phyloP scores from a whole-genome alignment of 2,113 vertebrate species.

The Oryzias melastigma region DNA sequence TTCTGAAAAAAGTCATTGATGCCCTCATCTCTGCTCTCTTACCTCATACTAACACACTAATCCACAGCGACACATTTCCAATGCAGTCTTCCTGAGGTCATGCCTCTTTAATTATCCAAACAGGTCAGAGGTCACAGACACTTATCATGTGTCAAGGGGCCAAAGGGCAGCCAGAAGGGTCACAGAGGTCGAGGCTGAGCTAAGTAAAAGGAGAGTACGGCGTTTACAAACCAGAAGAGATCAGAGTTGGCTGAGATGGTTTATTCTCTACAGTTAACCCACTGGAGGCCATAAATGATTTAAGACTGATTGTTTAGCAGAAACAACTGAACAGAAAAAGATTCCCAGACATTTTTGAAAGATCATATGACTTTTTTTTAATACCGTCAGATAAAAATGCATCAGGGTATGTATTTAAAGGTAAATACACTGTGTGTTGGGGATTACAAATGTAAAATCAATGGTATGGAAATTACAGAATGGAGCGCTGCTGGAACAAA shows the following conservation, averaged over 20 bases:
- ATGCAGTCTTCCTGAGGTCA: conserved; percentile 55
- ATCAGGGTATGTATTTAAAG: too few species aligned
- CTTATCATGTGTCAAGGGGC: conserved; percentile 67
- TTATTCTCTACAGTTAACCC: conserved; percentile 13
- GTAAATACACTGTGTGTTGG: too few species aligned
- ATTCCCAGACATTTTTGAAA: too few species aligned
- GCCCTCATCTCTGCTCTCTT: conserved; percentile 35
- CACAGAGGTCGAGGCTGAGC: conserved; percentile 58
- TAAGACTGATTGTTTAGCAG: too few species aligned
- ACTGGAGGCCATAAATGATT: not conserved
- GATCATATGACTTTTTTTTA: too few species aligned
- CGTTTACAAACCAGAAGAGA: conserved; percentile 54
- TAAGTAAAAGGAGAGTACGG: conserved; percentile 41
- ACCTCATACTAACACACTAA: conserved; percentile 62
- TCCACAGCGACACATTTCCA: conserved; percentile 57
- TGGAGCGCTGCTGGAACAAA: too few species aligned
- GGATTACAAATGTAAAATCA: too few species aligned
- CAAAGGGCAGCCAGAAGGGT: conserved; percentile 59
- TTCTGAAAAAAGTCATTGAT: conserved; percentile 13
- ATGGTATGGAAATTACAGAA: too few species aligned
- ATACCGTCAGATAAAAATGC: too few species aligned
- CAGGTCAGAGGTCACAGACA: conserved; percentile 76
- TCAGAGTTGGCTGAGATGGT: conserved; percentile 48
- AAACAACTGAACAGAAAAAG: too few species aligned
- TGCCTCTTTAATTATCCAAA: conserved; percentile 78